Conservation (phyloP, 2,113 vertebrate species). For the Elachura formosa region DNA sequence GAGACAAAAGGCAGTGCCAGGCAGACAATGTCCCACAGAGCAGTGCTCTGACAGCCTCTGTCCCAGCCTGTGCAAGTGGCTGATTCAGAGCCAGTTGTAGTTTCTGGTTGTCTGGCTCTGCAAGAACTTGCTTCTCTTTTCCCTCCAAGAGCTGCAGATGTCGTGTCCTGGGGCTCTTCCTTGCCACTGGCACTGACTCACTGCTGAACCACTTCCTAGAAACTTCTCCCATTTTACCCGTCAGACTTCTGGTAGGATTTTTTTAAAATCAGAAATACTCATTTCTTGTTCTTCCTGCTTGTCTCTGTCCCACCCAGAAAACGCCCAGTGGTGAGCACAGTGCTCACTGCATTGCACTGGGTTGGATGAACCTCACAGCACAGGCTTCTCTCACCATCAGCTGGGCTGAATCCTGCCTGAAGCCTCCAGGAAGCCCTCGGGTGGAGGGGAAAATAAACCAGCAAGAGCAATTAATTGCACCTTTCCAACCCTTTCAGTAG, state of each 20-base stretch:
- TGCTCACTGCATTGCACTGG: rapidly evolving
- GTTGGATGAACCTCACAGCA: rapidly evolving
- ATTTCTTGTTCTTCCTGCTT: background rate
- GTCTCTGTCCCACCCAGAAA: background rate
- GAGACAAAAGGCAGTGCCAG: background rate
- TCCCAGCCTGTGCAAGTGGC: background rate
- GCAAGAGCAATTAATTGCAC: background rate
- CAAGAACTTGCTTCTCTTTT: background rate
- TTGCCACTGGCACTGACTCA: rapidly evolving
- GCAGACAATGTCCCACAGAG: background rate
- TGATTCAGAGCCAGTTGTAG: background rate
- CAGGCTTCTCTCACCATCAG: background rate
- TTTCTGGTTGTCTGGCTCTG: background rate
- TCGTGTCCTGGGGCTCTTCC: rapidly evolving
- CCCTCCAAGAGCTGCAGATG: rapidly evolving
- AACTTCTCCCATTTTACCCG: background rate
- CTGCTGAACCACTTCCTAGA: background rate
- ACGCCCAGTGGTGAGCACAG: rapidly evolving
- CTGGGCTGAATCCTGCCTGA: background rate
- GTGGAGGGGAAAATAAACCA: background rate
- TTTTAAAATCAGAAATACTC: background rate
- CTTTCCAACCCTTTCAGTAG: background rate
- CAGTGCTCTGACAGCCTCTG: background rate
- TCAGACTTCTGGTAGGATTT: background rate
- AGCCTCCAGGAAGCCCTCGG: rapidly evolving